A percentile compares a stretch with the other conserved stretches of the same genome.
Evolutionary conservation across 2,797 vertebrate species (phyloP).

Genomic region (Tolypeutes matacus): DNA sequence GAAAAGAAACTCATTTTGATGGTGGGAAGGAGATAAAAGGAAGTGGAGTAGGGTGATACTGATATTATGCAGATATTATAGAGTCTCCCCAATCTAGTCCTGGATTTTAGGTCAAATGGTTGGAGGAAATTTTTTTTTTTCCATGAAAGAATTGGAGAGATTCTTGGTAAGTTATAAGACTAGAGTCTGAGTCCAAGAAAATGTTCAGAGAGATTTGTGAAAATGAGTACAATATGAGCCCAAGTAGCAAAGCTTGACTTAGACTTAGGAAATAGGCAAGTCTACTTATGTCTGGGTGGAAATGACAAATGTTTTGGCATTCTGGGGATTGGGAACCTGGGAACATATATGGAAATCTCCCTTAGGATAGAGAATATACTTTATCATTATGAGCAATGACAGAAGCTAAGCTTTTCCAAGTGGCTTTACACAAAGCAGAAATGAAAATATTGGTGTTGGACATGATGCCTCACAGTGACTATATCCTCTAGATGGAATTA

Average conservation of each 20-base stretch:
- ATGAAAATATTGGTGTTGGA: not conserved
- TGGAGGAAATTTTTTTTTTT: not conserved
- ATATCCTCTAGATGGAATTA: not conserved
- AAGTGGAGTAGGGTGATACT: not conserved
- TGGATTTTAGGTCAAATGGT: not conserved
- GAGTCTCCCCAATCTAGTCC: not conserved
- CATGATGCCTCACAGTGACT: not conserved
- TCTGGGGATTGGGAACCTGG: too few relatives aligned
- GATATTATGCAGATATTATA: not conserved
- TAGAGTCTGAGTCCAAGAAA: not conserved
- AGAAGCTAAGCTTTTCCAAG: not conserved
- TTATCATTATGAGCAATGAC: not conserved
- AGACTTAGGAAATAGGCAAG: not conserved
- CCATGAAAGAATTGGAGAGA: not conserved
- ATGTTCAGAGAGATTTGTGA: not conserved
- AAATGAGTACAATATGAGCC: not conserved
- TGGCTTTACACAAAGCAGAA: not conserved
- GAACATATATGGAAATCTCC: not conserved
- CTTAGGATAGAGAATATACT: not conserved
- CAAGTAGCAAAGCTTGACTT: not conserved
- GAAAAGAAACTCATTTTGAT: not conserved
- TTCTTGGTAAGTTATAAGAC: not conserved
- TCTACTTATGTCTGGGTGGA: not conserved
- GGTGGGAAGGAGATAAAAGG: not conserved
- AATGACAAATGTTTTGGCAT: not conserved